phyloP scores from a whole-genome alignment of 2,113 vertebrate genomes.

The Hippocampus abdominalis region DNA sequence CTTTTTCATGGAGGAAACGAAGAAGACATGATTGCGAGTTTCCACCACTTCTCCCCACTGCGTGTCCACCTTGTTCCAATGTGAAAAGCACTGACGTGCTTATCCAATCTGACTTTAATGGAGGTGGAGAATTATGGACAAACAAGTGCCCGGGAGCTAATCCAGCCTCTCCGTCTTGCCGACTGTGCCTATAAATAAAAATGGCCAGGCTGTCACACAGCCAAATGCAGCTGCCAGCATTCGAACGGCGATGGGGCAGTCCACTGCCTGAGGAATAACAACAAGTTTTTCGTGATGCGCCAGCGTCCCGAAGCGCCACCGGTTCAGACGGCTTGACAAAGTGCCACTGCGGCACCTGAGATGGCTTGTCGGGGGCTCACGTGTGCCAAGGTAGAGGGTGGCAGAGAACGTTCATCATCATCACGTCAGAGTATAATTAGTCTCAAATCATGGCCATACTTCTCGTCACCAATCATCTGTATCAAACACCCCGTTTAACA shows the following conservation, averaged over 20 bases:
- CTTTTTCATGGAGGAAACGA: not conserved
- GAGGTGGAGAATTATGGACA: not conserved
- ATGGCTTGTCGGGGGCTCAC: not conserved
- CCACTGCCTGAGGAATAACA: slow-evolving; percentile 1
- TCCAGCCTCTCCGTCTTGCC: not conserved
- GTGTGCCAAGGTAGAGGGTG: not conserved
- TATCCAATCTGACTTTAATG: slow-evolving; percentile 5
- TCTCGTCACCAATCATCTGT: not conserved
- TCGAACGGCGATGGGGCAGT: not conserved
- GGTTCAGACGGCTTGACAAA: not conserved
- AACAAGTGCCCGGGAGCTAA: not conserved
- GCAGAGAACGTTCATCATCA: not conserved
- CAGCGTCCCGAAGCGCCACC: not conserved
- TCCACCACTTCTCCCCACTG: not conserved
- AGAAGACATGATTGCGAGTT: not conserved
- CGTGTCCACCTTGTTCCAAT: not conserved
- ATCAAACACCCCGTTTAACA: no score
- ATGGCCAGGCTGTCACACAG: not conserved
- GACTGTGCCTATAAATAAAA: slow-evolving; percentile 6
- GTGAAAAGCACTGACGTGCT: not conserved
- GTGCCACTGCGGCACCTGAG: not conserved
- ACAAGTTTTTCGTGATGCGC: not conserved
- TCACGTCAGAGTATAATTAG: not conserved
- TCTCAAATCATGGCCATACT: not conserved
- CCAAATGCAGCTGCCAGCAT: not conserved